These are phyloP conservation scores for Aproaerema taeniolella DNA, from an alignment of 2,888 invertebrate species.

Conservation along the genomic window DNA sequence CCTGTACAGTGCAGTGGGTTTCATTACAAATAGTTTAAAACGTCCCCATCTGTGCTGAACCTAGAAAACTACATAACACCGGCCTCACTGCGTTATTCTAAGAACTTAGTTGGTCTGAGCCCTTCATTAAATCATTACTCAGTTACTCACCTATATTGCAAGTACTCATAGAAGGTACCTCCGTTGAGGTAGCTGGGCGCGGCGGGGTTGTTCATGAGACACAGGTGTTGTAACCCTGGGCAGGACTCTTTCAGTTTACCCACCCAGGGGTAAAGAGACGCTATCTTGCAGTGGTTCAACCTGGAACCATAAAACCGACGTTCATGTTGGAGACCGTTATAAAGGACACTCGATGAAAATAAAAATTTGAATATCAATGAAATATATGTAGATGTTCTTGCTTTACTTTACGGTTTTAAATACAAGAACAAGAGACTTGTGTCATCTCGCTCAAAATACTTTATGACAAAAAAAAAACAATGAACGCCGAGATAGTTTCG, in stretches of 20 bases:
- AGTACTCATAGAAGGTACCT: slow-evolving; percentile 85
- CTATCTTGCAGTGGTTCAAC: slow-evolving; percentile 82
- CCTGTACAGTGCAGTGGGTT: no score
- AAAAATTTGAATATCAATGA: not conserved
- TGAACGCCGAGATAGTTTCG: no score
- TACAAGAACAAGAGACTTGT: no score
- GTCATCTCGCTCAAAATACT: no score
- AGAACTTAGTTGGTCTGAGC: no score
- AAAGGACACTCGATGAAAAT: not conserved
- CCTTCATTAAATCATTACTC: no score
- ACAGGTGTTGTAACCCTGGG: slow-evolving; percentile 85
- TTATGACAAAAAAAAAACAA: no score
- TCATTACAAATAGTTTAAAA: no score
- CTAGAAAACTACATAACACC: no score
- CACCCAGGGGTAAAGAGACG: slow-evolving; percentile 83
- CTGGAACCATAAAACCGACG: slow-evolving; percentile 48
- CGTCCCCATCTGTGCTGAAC: no score
- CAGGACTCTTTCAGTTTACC: slow-evolving; percentile 82
- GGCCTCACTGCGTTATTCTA: no score
- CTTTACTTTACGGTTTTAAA: no score
- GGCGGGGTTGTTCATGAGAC: slow-evolving; percentile 91
- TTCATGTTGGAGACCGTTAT: not conserved
- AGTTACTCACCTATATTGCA: slow-evolving; percentile 86
- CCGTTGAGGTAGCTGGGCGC: slow-evolving; percentile 87
- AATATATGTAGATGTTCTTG: not conserved